Percentiles rank a stretch among this genome's conserved stretches.
These are phyloP conservation scores for Trogon surrucura DNA, from an alignment of 2,113 vertebrate genomes.

Conservation along the genomic window DNA sequence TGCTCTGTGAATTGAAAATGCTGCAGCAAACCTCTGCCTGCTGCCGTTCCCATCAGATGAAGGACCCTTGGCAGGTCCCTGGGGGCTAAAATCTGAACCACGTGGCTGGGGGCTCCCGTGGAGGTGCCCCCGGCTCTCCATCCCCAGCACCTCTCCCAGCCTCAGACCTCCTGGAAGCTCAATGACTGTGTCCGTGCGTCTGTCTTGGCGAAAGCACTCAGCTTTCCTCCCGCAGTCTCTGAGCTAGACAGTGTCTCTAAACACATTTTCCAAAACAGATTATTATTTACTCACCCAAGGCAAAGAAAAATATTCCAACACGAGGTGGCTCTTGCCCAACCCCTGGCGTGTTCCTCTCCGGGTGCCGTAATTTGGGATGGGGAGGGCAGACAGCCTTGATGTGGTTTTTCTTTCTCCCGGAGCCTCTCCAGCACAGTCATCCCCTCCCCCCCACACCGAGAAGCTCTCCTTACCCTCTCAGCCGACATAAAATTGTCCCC, in stretches of 20 bases:
- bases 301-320: not conserved
- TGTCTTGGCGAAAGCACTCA: fast-evolving
- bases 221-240: not conserved
- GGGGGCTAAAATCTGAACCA: fast-evolving
- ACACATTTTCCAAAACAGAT: not conserved
- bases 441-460: not conserved
- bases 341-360: not conserved
- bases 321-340: not conserved
- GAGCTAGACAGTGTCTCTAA: not conserved
- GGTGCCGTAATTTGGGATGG: not conserved
- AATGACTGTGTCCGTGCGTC: fast-evolving
- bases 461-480: not conserved
- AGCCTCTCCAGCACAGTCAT: not conserved
- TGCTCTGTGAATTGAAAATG: not conserved
- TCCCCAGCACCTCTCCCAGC: not conserved
- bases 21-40: not conserved
- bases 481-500: not conserved
- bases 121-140: not conserved
- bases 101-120: not conserved
- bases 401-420: slow-evolving; percentile 4
- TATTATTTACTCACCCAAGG: not conserved
- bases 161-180: not conserved
- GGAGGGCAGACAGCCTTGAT: slow-evolving; percentile 16
- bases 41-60: not conserved
- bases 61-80: not conserved